These are phyloP conservation scores for Nipponacmea schrenckii DNA, from an alignment of 2,888 invertebrate genomes.

Conservation along the genomic window DNA sequence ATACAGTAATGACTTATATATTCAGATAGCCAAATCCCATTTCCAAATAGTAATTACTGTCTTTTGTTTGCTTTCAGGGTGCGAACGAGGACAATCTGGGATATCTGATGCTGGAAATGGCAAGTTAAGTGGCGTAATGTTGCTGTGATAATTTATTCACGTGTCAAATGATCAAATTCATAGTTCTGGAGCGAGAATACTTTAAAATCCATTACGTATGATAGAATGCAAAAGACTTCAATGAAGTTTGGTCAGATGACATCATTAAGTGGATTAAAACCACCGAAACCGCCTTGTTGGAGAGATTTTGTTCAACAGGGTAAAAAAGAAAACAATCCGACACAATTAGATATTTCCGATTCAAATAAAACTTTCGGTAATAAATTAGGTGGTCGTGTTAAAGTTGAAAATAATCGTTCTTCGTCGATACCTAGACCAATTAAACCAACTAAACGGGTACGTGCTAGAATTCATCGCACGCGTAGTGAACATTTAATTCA, in stretches of 20 bases:
- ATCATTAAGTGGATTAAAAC: constrained; percentile 33
- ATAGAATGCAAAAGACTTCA: constrained; percentile 23
- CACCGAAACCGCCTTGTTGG: constrained; percentile 61
- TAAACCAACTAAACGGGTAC: constrained; percentile 42
- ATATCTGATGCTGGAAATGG: no score
- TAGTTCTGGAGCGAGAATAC: no score
- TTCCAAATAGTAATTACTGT: no score
- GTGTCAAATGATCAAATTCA: no score
- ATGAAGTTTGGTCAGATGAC: constrained; percentile 16
- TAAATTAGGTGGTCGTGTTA: constrained; percentile 20
- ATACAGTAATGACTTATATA: no score
- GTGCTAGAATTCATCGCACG: constrained; percentile 58
- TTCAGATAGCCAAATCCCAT: no score
- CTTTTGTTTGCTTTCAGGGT: no score
- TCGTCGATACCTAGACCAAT: constrained; percentile 25
- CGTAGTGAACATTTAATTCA: constrained; percentile 57
- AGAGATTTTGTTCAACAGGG: constrained; percentile 47
- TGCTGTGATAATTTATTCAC: no score
- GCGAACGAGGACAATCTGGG: no score
- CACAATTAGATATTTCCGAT: constrained; percentile 9
- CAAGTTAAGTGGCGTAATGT: no score
- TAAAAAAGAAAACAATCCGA: neutral
- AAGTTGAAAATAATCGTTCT: constrained; percentile 11
- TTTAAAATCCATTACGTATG: neutral
- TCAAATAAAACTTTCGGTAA: constrained; percentile 15